A percentile compares a stretch with the other conserved stretches of the same genome.
Evolutionary conservation across 2,797 vertebrate genomes (phyloP).

Genomic region (Poeciliopsis infans): DNA sequence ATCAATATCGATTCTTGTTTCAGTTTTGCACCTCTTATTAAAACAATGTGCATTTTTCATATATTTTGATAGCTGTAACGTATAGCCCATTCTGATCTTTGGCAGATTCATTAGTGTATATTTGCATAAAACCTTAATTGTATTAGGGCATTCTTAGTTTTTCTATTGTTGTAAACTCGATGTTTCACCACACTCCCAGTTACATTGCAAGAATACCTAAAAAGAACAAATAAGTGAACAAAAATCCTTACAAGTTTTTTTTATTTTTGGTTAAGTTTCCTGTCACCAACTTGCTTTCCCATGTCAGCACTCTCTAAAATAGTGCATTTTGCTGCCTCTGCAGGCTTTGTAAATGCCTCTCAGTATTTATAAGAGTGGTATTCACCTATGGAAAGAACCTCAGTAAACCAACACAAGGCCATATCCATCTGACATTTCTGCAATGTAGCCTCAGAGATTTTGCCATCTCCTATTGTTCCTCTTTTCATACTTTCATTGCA

Average conservation of each 20-base stretch:
- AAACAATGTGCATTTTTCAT: not conserved
- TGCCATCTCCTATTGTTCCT: conserved; percentile 27
- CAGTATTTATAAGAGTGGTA: conserved; percentile 50
- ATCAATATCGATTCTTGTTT: not conserved
- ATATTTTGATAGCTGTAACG: not conserved
- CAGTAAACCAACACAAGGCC: conserved; percentile 44
- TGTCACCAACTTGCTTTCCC: conserved; percentile 1
- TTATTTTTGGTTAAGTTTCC: conserved; percentile 1
- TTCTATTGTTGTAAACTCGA: not conserved
- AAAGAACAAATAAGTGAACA: not conserved
- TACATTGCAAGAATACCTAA: not conserved
- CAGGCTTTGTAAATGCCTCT: conserved; percentile 17
- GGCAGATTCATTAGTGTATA: not conserved
- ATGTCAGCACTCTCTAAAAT: conserved; percentile 15
- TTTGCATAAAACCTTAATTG: not conserved
- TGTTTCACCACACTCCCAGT: not conserved
- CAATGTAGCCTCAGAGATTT: conserved; percentile 37
- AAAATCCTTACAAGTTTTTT: not conserved
- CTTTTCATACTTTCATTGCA: conserved; percentile 18
- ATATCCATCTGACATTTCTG: conserved; percentile 49
- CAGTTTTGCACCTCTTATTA: not conserved
- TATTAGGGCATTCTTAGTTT: not conserved
- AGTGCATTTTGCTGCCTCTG: conserved; percentile 11
- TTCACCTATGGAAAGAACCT: conserved; percentile 59
- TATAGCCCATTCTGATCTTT: not conserved